phyloP scores from a whole-genome alignment of 2,797 vertebrate genomes.

The Rhabdophis nuchalis region DNA sequence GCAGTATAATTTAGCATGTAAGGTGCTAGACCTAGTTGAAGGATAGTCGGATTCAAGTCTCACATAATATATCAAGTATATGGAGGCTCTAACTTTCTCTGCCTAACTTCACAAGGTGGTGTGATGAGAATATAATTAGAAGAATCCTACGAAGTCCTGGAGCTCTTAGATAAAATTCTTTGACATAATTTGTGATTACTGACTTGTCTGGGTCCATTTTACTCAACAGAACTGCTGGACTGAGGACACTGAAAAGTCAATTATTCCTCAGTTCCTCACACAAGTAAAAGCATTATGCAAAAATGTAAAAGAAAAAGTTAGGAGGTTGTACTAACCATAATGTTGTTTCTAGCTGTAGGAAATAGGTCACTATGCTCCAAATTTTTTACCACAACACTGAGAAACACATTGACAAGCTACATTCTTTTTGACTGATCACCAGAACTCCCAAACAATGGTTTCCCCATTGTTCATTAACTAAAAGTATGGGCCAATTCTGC shows the following conservation, averaged over 20 bases:
- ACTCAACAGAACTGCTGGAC: neutral
- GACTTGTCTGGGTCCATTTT: neutral
- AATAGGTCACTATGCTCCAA: slow-evolving; percentile 50
- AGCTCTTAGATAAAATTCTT: neutral
- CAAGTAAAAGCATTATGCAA: fast-evolving
- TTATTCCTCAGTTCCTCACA: too few species aligned
- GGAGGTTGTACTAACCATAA: neutral
- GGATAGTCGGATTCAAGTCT: neutral
- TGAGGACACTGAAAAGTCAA: neutral
- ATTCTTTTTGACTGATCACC: slow-evolving; percentile 47
- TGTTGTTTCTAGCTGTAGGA: slow-evolving; percentile 23
- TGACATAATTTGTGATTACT: neutral
- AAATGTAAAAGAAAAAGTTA: neutral
- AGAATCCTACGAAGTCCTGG: neutral
- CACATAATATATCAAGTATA: neutral
- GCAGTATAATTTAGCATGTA: neutral
- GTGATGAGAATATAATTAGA: neutral
- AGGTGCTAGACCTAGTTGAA: neutral
- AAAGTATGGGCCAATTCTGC: neutral
- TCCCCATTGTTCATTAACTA: slow-evolving; percentile 61
- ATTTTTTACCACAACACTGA: slow-evolving; percentile 23
- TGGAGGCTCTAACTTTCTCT: neutral
- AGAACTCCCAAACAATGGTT: slow-evolving; percentile 62
- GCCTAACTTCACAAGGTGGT: neutral
- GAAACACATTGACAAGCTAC: slow-evolving; percentile 10